Evolutionary conservation across 2,888 invertebrate genomes (phyloP), one percentile per base, ranked within the genome.

Genomic region (Zonitis immaculata): DNA sequence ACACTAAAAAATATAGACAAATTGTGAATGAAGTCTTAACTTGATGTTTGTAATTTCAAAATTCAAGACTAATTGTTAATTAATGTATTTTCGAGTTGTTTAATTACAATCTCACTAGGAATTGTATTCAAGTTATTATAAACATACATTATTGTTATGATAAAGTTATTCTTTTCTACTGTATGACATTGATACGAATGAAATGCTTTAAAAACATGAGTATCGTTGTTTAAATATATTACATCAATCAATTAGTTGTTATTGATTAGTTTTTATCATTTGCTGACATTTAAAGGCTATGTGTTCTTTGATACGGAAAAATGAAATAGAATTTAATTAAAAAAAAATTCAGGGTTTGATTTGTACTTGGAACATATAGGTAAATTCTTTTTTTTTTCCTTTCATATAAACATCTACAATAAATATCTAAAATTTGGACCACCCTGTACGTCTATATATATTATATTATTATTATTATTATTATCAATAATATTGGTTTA

Each of bases 1-100:
- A 65, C 56, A 63, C 58, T 62, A 61, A 65, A 64, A 62, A 51
- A n/a, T 62, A 62, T 60, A 61, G 61, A 64, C 56, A 60, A 9
- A 64, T 59, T 52, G 47, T 54, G 47, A 58, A 51, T 58, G 52
- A 64, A 61, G 61, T 62, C 62, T 61, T 59, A 61, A 64, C 60
- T 53, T 56, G 60, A 61, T 61, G 35, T 35, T 35, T 59, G 60
- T 58, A 53, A 56, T 56, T 44, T 46, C 49, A 59, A 53, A 51
- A 58, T 54, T 52, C 54, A 55, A 54, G 57, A 59, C 53, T 56
- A 57, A 54, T 53, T 49, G 28, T 9, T 35, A 18, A 35, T 35
- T 35, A 11, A 35, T 16, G 16, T 6, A 7, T 14, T 32, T 5
- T 30, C 6, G 6, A 12, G 9, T 14, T 30, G 28, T 47, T 51